phyloP scores from a whole-genome alignment of 2,113 vertebrate species.

The Orcinus orca region DNA sequence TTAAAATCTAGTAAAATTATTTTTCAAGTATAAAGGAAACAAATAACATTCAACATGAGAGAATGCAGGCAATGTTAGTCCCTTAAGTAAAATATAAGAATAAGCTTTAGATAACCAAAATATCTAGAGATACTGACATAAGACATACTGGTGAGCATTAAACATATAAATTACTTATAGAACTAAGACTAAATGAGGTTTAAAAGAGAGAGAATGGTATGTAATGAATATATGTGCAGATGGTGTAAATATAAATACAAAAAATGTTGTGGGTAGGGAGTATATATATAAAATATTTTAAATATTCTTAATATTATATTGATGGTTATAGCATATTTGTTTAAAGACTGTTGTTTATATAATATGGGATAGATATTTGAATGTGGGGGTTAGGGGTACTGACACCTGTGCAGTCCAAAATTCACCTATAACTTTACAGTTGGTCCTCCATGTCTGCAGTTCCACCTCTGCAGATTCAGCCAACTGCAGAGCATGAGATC shows the following conservation, averaged over 20 bases:
- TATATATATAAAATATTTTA: neutral
- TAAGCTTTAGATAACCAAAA: neutral
- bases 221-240: neutral
- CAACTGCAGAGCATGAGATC: neutral
- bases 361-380: neutral
- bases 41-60: neutral
- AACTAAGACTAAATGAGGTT: neutral
- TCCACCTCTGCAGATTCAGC: neutral
- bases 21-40: neutral
- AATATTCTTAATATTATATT: neutral
- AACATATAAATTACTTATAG: neutral
- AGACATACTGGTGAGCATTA: neutral
- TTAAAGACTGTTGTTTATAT: neutral
- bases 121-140: neutral
- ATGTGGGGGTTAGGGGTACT: neutral
- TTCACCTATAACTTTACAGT: neutral
- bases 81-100: neutral
- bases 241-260: neutral
- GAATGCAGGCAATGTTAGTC: neutral
- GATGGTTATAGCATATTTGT: neutral
- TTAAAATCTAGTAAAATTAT: neutral
- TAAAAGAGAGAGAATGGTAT: neutral
- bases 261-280: neutral
- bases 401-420: neutral
- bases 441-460: neutral